Evolutionary conservation across 2,113 vertebrate species (phyloP).

Genomic region (Lagopus muta): DNA sequence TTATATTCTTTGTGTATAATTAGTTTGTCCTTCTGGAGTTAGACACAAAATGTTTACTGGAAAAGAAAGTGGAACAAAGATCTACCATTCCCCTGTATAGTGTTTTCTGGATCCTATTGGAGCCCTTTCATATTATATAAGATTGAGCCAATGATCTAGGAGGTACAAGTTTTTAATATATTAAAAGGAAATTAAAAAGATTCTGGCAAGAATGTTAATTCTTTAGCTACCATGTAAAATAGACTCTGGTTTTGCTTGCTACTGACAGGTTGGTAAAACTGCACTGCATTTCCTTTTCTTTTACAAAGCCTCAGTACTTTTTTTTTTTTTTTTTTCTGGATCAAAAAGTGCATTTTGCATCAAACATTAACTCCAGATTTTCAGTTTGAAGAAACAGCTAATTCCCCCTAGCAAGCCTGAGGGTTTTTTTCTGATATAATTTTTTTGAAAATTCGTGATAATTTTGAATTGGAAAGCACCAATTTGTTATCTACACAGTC

Average conservation of each 20-base stretch:
- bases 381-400: not conserved
- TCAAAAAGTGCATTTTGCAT: not conserved
- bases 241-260: not conserved
- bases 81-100: not conserved
- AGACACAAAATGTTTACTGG: not conserved
- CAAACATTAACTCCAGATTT: not conserved
- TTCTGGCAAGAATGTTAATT: not conserved
- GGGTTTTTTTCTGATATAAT: not conserved
- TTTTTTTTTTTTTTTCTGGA: not conserved
- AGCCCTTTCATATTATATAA: not conserved
- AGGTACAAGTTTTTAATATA: not conserved
- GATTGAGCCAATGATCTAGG: not conserved
- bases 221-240: not conserved
- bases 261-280: not conserved
- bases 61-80: not conserved
- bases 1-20: not conserved
- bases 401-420: not conserved
- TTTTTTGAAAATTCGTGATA: not conserved
- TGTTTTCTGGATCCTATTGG: not conserved
- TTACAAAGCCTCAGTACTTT: not conserved
- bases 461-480: not conserved
- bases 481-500: not conserved
- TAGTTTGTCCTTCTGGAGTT: not conserved
- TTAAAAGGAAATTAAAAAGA: not conserved
- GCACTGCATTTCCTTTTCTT: not conserved